Evolutionary conservation across 2,888 invertebrate genomes (phyloP).

Genomic region (Andricus curvator): DNA sequence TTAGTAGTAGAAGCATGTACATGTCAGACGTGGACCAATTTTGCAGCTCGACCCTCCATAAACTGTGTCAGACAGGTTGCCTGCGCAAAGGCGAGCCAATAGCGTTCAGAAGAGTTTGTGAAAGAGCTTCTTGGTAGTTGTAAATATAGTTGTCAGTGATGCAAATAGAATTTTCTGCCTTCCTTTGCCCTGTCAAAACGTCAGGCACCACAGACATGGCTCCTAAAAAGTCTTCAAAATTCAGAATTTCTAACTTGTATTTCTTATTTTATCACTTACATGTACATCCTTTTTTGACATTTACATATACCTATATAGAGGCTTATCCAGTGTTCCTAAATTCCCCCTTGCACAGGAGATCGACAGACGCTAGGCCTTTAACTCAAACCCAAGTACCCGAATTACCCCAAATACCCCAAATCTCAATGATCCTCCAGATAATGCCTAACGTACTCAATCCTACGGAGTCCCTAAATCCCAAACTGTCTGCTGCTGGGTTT

Average conservation of each 20-base stretch:
- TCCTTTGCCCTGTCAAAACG: constrained; percentile 7
- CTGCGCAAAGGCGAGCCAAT: constrained; percentile 16
- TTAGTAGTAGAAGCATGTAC: not conserved
- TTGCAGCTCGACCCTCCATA: not conserved
- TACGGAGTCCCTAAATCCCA: too few species aligned
- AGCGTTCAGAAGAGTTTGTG: constrained; percentile 16
- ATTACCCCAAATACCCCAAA: too few species aligned
- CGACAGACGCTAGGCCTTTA: too few species aligned
- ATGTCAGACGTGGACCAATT: not conserved
- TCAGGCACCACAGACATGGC: not conserved
- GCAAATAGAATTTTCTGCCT: constrained; percentile 36
- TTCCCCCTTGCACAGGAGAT: too few species aligned
- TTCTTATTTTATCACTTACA: not conserved
- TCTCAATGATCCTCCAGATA: too few species aligned
- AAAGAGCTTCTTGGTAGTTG: constrained; percentile 13
- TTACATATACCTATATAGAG: too few species aligned
- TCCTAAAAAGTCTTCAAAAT: constrained; percentile 6
- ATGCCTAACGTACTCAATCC: too few species aligned
- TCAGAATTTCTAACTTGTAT: constrained; percentile 9
- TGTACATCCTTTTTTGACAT: too few species aligned
- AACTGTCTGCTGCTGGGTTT: too few species aligned
- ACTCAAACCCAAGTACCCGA: too few species aligned
- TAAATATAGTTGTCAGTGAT: constrained; percentile 54
- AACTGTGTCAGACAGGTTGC: constrained; percentile 27
- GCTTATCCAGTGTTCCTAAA: too few species aligned